These are phyloP conservation scores for Phocoena phocoena DNA, from an alignment of 2,113 vertebrate genomes.

Conservation along the genomic window DNA sequence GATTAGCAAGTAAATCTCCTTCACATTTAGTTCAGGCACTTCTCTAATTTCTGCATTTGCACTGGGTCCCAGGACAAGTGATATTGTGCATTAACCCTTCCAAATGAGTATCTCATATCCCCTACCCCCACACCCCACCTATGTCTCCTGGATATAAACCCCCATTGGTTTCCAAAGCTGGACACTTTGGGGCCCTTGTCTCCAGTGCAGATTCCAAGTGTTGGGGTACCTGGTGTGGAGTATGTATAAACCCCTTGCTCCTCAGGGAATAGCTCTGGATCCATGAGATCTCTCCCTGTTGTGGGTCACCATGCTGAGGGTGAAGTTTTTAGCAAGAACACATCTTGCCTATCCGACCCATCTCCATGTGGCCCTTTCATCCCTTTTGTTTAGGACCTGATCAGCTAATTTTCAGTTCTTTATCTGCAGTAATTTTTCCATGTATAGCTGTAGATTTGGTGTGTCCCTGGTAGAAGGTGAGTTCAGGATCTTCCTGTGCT, in stretches of 20 bases:
- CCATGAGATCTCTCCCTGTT: background rate
- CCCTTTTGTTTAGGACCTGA: background rate
- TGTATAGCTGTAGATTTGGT: background rate
- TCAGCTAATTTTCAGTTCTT: background rate
- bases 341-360: background rate
- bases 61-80: background rate
- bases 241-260: background rate
- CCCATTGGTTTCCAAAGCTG: background rate
- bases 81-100: background rate
- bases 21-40: background rate
- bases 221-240: background rate
- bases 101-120: background rate
- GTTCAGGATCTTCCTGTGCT: background rate
- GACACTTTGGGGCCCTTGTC: background rate
- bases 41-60: background rate
- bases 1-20: background rate
- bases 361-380: background rate
- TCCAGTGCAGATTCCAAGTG: background rate
- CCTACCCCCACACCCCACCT: accelerated
- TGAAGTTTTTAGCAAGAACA: background rate
- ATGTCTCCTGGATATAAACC: background rate
- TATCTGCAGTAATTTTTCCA: background rate
- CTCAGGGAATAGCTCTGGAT: background rate
- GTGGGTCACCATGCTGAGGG: background rate
- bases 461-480: background rate